These are phyloP conservation scores for Amiota communis DNA, from an alignment of 2,888 invertebrate species.

Conservation along the genomic window DNA sequence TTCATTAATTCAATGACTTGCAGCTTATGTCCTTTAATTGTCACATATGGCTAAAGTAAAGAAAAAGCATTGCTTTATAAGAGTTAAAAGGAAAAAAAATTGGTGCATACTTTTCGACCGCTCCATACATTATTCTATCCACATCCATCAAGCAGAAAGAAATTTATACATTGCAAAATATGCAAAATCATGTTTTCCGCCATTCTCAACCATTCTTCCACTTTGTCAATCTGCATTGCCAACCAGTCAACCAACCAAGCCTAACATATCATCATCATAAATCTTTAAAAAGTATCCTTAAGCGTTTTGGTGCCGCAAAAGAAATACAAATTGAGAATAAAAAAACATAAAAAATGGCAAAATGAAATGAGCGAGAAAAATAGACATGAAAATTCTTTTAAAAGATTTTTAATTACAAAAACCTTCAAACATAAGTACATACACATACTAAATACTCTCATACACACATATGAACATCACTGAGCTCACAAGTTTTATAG, in stretches of 20 bases:
- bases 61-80: too few species aligned
- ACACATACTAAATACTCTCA: too few species aligned
- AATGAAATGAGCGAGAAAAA: not conserved
- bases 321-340: slow-evolving; percentile 38
- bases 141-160: too few species aligned
- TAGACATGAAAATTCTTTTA: slow-evolving; percentile 25
- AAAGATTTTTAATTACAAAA: slow-evolving; percentile 52
- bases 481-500: not conserved
- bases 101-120: too few species aligned
- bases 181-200: too few species aligned
- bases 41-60: not conserved
- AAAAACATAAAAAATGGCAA: slow-evolving; percentile 38
- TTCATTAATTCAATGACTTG: slow-evolving; percentile 29
- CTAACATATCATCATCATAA: slow-evolving; percentile 64
- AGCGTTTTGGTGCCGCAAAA: slow-evolving; percentile 48
- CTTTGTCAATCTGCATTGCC: slow-evolving; percentile 31
- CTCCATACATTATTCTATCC: too few species aligned
- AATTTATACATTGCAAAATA: too few species aligned
- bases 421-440: slow-evolving; percentile 39
- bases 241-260: slow-evolving; percentile 32
- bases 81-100: too few species aligned
- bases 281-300: slow-evolving; percentile 62
- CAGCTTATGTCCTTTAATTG: not conserved
- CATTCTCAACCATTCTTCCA: slow-evolving; percentile 39
- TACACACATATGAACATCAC: slow-evolving; percentile 9